phyloP scores from a whole-genome alignment of 2,113 vertebrate species.

The Chinchilla lanigera region DNA sequence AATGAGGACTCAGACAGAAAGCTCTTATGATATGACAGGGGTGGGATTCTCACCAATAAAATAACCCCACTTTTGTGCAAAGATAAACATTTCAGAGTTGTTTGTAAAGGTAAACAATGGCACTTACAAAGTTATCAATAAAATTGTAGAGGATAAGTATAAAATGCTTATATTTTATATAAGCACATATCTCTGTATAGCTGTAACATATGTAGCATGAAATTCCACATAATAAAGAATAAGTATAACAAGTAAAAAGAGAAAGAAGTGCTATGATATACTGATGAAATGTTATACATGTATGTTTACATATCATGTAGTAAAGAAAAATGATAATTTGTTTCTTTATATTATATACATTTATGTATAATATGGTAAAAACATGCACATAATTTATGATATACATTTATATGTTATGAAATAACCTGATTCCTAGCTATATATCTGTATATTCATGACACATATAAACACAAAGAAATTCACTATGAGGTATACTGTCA shows the following conservation, averaged over 20 bases:
- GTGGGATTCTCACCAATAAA: not conserved
- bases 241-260: not conserved
- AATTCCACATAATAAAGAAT: not conserved
- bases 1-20: not conserved
- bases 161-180: not conserved
- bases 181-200: not conserved
- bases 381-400: not conserved
- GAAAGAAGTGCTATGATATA: not conserved
- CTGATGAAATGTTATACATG: not conserved
- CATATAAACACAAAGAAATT: not conserved
- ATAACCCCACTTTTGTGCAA: not conserved
- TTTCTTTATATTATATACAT: not conserved
- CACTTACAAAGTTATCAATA: not conserved
- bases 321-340: not conserved
- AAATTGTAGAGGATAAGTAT: not conserved
- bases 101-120: not conserved
- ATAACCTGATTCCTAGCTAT: not conserved
- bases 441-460: not conserved
- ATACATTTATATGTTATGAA: not conserved
- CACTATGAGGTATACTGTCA: not conserved
- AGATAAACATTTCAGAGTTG: not conserved
- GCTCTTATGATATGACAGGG: not conserved
- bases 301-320: not conserved
- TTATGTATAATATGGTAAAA: not conserved
- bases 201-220: not conserved